Evolutionary conservation across 2,888 invertebrate genomes (phyloP), one percentile per base, ranked within the genome.

Genomic region (Hydrotaea diabolus): DNA sequence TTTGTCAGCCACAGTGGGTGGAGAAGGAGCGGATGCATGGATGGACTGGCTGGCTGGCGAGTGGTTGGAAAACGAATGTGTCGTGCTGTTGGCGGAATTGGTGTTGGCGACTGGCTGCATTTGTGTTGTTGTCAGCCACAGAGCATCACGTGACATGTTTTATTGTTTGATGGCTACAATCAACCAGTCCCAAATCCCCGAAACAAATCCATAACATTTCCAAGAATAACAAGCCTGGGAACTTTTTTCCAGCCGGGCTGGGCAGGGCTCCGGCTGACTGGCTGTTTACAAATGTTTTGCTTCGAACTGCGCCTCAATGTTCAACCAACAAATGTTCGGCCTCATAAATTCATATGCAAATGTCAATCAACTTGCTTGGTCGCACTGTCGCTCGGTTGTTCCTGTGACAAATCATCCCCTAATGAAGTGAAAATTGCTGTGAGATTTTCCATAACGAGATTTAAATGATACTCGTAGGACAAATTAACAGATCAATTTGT

Each of bases 121-220:
- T 5, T 62, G 39, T 80, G 81, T 79, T 84, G 76, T 84, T 86
- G 88, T 88, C 88, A 88, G 76, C 86, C 87, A 69, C 88, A 88
- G 88, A 80, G 86, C 76, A 82, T 69, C 86, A 87, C 83, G 87
- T 86, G 87, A 86, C 85, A 86, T 36, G 64, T 72, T 62, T 69
- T 69, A 43, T 75, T 77, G 55, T 66, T 11, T 7, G 31, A 31
- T 31, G 31, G 82, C 66, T 64, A 83, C 59, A 62, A 59, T 62
- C 46, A 59, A 75, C 57, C 75, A 59, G 69, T 46, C 62, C n/a
- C 13, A 15, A 39, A 39, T 4, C 21, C 31, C 39, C 39, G 3
- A 31, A 31, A 31, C 31, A 31, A 31, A 31, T 31, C 31, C 31
- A 31, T 31, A 31, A 5, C 11, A 66, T 66, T 69, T 69, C 46